Evolutionary conservation across 2,113 vertebrate species (phyloP).

Genomic region (Dromaius novaehollandiae): DNA sequence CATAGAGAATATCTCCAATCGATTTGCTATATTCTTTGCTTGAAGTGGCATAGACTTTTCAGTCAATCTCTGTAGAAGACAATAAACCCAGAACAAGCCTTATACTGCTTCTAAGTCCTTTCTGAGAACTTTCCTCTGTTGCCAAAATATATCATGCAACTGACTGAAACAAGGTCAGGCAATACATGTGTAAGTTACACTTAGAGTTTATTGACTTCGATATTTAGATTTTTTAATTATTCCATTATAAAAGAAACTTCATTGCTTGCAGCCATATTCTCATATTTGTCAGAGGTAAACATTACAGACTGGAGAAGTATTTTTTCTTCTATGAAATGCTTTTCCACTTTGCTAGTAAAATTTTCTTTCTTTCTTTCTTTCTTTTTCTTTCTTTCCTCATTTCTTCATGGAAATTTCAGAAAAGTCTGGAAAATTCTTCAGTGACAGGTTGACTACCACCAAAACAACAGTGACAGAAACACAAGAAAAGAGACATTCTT

Average conservation of each 20-base stretch:
- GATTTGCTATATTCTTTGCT: neutral
- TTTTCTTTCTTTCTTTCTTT: neutral
- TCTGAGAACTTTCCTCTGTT: neutral
- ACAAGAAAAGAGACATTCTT: neutral
- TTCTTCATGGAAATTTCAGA: neutral
- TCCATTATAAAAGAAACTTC: neutral
- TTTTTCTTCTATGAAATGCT: neutral
- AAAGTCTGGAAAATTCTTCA: neutral
- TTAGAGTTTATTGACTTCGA: neutral
- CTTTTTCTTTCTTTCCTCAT: neutral
- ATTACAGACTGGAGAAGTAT: neutral
- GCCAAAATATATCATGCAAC: neutral
- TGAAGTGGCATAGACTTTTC: neutral
- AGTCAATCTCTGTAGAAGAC: neutral
- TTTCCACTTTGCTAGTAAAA: neutral
- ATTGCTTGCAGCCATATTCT: neutral
- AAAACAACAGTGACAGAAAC: neutral
- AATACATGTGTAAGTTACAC: neutral
- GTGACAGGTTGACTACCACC: accelerated
- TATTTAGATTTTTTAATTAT: neutral
- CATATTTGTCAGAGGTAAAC: neutral
- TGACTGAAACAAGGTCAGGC: neutral
- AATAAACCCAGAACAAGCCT: neutral
- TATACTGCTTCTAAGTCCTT: neutral
- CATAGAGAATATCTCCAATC: neutral